Evolutionary conservation across 1,140 invertebrate genomes (phyloP), one percentile per base, ranked within the genome.

Genomic region (Caenorhabditis inopinata): DNA sequence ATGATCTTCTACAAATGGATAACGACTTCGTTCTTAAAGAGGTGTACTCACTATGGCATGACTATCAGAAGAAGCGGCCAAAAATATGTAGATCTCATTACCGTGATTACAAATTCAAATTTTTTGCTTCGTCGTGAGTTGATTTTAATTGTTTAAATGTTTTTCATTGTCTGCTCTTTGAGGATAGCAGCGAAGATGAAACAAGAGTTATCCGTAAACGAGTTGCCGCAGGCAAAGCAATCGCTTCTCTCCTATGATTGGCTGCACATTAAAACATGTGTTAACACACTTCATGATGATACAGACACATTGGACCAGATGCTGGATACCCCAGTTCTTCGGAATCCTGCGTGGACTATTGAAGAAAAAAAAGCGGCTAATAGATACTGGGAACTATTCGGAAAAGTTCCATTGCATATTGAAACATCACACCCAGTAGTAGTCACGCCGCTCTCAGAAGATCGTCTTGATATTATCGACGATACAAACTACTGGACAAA

Each of bases 111-210:
- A 16, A 42, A n/a, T 68, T 68, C 58, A 16, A 18, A 68, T 68
- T 68, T 25, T 68, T 68, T n/a, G 58, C 58, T 68, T 68, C 58
- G 18, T 68, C 58, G 58, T 68, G 25, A 42, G 58, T 38, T 62
- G 27, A 32, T 32, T 62, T 35, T 21, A 7, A 42, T 42, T 42
- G 5, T 42, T 42, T 7, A 42, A 42, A 42, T 42, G 25, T 42
- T 42, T 11, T 21, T 0, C 16, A 4, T 23, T 68, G 1, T 68
- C 1, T 16, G 9, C 0, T n/a, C 9, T 38, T 68, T 12, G n/a
- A 68, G 58, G 21, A 68, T 68, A 12, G 58, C 58, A 4, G 38
- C 58, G 1, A 68, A 68, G 23, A 68, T 68, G 16, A 68, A 68
- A 18, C 16, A 68, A 68, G 23, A 68, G 2, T 18, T 68, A 0